These are phyloP conservation scores for Leucoma salicis DNA, from an alignment of 2,888 invertebrate genomes.

Conservation along the genomic window DNA sequence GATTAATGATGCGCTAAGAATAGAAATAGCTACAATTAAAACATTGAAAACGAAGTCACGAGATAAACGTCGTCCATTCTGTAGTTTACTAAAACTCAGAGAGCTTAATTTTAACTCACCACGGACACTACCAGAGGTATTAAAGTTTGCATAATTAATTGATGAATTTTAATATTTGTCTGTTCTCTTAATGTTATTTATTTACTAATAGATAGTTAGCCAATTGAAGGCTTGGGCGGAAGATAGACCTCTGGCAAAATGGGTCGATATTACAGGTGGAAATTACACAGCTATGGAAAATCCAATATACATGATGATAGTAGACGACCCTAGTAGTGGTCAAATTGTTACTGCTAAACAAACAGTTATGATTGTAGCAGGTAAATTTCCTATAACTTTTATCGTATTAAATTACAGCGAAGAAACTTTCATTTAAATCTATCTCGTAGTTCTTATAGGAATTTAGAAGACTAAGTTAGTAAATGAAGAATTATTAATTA, in stretches of 20 bases:
- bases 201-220: constrained; percentile 49
- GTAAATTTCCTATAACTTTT: constrained; percentile 32
- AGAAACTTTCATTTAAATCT: neutral
- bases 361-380: constrained; percentile 71
- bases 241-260: constrained; percentile 64
- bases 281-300: constrained; percentile 73
- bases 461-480: too few relatives aligned
- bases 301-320: constrained; percentile 70
- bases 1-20: neutral
- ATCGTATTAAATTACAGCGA: neutral
- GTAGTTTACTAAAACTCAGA: constrained; percentile 56
- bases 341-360: constrained; percentile 67
- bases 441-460: too few relatives aligned
- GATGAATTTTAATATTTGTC: neutral
- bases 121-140: constrained; percentile 60
- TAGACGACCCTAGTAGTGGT: constrained; percentile 72
- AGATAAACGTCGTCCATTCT: constrained; percentile 35
- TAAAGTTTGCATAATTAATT: neutral
- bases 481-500: too few relatives aligned
- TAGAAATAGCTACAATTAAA: constrained; percentile 1
- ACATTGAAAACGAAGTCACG: constrained; percentile 11
- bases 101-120: constrained; percentile 58
- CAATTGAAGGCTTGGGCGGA: constrained; percentile 68
- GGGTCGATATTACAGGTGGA: constrained; percentile 64
- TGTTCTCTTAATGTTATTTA: neutral